Base-by-base conservation (phyloP, 2,888 invertebrate genomes). In the Lissocephala sabroskyi region DNA sequence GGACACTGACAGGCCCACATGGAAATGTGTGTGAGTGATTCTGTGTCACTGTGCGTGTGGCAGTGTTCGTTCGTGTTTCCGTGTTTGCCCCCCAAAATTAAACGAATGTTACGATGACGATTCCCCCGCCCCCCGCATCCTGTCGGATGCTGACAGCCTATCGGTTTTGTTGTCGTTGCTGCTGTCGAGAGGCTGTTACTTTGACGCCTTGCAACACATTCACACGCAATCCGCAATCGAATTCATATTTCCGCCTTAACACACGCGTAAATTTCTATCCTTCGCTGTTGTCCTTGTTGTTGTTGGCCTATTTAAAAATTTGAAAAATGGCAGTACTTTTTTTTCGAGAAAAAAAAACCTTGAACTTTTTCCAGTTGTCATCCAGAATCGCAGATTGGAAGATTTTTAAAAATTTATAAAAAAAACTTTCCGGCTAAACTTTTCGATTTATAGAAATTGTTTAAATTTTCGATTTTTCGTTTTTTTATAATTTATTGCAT, bases 381-480 rank as follows among this genome's bases (percentile, higher is more conserved):
- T 16, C 33, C 41, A 55, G 52, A 32, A 62, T 62, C 45, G 55
- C 37, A 52, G 56, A 60, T n/a, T n/a, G n/a, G 53, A 47, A 56
- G 29, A 62, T 57, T 14, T 11, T 14, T 35, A 35, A 14, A 14
- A 35, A 4, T 14, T 35, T 35, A 14, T 43, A 33, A 43, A 43
- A 43, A 32, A 19, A 32, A 13, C n/a, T n/a, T n/a, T n/a, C n/a
- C n/a, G n/a, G n/a, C n/a, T n/a, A n/a, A n/a, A n/a, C n/a, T n/a
- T n/a, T n/a, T 43, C 43, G 51, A 51, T 52, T 35, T 45, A 49
- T 65, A 67, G 50, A 65, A 59, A 50, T 18, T 36, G 44, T 35
- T 47, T 45, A 49, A 57, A 28, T 47, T 44, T 35, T 23, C 16
- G 47, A 17, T 30, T 51, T n/a, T n/a, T n/a, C n/a, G n/a, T n/a